Conservation (phyloP, 2,888 invertebrate genomes). For the Epicampocera succincta region DNA sequence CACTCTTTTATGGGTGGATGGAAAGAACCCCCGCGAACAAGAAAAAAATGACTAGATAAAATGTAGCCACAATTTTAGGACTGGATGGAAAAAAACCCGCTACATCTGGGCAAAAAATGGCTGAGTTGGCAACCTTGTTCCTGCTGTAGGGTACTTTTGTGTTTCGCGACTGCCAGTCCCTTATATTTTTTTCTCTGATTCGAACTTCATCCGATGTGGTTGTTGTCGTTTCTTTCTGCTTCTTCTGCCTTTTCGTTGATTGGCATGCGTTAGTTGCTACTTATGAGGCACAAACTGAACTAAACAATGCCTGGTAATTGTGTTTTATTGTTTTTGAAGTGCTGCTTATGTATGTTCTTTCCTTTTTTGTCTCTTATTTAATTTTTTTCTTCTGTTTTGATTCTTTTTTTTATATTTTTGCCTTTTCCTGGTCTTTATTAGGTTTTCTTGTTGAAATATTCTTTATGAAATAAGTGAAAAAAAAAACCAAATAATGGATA, state of each 20-base stretch:
- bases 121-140: neutral
- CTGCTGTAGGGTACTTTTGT: neutral
- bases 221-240: neutral
- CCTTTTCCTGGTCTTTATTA: slow-evolving; percentile 55
- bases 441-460: slow-evolving; percentile 59
- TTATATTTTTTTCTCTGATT: neutral
- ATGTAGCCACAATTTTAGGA: too few species aligned
- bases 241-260: slow-evolving; percentile 31
- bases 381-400: slow-evolving; percentile 58
- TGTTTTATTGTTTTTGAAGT: slow-evolving; percentile 69
- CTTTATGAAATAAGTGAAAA: slow-evolving; percentile 39
- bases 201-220: slow-evolving; percentile 1
- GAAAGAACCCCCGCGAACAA: too few species aligned
- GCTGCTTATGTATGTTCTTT: slow-evolving; percentile 64
- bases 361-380: slow-evolving; percentile 32
- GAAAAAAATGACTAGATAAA: too few species aligned
- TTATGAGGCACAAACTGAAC: slow-evolving; percentile 59
- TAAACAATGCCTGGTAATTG: slow-evolving; percentile 69
- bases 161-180: neutral
- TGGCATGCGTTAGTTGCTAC: slow-evolving; percentile 67
- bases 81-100: too few species aligned
- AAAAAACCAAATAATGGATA: slow-evolving; percentile 27
- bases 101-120: too few species aligned
- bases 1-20: too few species aligned
- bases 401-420: slow-evolving; percentile 37